A percentile compares a stretch with the other conserved stretches of the same genome.
Evolutionary conservation across 1,140 invertebrate species (phyloP).

Genomic region (Ceratoteleas bidentatus): DNA sequence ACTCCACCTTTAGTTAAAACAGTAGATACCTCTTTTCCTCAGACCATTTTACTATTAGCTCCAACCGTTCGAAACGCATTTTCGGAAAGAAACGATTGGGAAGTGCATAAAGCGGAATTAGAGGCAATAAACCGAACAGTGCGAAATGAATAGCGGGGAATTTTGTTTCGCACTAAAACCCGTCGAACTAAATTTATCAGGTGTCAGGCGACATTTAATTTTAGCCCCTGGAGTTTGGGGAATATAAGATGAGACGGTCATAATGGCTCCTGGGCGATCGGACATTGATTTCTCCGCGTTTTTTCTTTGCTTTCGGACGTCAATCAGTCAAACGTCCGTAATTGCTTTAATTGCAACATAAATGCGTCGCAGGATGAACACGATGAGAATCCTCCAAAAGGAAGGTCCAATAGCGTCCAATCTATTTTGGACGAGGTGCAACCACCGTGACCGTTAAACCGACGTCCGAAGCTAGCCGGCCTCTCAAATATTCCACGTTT

Average conservation of each 20-base stretch:
- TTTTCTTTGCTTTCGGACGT: constrained; percentile 31
- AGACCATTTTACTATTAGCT: too few species aligned
- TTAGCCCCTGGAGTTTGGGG: background rate
- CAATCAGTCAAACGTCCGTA: constrained; percentile 47
- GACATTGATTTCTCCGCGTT: constrained; percentile 27
- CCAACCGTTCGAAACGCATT: too few species aligned
- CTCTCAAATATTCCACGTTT: constrained; percentile 77
- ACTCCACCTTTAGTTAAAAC: too few species aligned
- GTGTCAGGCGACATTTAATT: constrained; percentile 14
- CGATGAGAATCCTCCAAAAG: constrained; percentile 54
- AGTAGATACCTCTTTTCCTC: too few species aligned
- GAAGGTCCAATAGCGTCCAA: constrained; percentile 55
- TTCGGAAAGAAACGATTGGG: too few species aligned
- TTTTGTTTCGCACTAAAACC: background rate
- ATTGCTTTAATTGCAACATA: constrained; percentile 55
- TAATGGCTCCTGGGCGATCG: constrained; percentile 13
- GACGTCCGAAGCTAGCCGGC: constrained; percentile 48
- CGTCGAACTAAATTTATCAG: constrained; percentile 2
- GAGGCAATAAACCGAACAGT: too few species aligned
- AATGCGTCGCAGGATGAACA: constrained; percentile 47
- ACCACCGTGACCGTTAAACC: constrained; percentile 62
- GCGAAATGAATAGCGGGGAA: background rate
- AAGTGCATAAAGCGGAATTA: too few species aligned
- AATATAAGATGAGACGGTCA: constrained; percentile 30
- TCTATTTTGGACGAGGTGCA: constrained; percentile 62